These are phyloP conservation scores for Ormyrus labotus DNA, from an alignment of 2,888 invertebrate genomes.

Conservation along the genomic window DNA sequence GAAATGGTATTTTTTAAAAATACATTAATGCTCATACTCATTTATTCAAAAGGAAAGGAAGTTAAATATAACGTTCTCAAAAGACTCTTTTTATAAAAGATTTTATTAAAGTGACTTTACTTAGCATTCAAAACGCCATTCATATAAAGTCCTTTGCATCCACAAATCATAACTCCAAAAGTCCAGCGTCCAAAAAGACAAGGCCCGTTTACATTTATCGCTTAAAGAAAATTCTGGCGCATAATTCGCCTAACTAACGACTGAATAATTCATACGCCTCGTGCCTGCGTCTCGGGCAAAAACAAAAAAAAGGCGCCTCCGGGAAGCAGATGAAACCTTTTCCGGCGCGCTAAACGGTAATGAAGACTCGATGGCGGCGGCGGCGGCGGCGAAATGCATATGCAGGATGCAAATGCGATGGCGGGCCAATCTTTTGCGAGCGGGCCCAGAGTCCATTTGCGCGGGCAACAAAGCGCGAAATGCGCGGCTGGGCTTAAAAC, in stretches of 20 bases:
- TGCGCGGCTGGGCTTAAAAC: constrained; percentile 1
- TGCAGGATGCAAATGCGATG: constrained; percentile 40
- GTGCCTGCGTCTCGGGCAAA: background rate
- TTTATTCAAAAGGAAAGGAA: too few relatives aligned
- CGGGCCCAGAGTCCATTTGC: constrained; percentile 30
- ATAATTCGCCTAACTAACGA: constrained; percentile 20
- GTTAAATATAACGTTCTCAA: too few relatives aligned
- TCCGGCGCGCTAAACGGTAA: constrained; percentile 37
- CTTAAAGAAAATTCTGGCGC: constrained; percentile 24
- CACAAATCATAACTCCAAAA: too few relatives aligned
- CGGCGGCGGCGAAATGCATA: constrained; percentile 27
- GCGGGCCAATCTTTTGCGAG: constrained; percentile 31
- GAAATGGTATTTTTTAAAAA: too few relatives aligned
- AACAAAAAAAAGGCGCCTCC: background rate
- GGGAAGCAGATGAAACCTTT: background rate
- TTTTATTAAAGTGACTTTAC: too few relatives aligned
- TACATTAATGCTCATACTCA: too few relatives aligned
- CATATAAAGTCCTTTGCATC: too few relatives aligned
- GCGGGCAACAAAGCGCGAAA: constrained; percentile 30
- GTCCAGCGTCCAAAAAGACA: background rate
- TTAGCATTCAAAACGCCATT: too few relatives aligned
- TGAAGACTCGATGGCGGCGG: constrained; percentile 26
- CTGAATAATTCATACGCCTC: constrained; percentile 40
- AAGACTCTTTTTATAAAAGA: too few relatives aligned
- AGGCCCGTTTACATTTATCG: constrained; percentile 7